Evolutionary conservation across 2,888 invertebrate genomes (phyloP).

Genomic region (Gibbula magus): DNA sequence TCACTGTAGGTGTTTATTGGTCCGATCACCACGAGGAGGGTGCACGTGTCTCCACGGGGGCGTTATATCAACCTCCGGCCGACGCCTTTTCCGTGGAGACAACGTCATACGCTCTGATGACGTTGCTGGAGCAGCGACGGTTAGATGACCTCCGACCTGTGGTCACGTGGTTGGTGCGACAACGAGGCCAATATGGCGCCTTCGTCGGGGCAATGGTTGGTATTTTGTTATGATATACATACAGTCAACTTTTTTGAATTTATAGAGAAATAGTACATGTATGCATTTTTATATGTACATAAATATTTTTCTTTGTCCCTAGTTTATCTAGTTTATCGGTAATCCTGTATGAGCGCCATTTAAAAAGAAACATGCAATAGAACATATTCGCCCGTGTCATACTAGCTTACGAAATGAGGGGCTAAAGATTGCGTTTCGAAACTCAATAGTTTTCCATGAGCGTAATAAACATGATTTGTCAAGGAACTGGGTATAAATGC

Average conservation of each 20-base stretch:
- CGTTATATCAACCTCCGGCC: background rate
- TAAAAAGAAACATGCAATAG: no score
- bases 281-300: background rate
- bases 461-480: no score
- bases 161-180: background rate
- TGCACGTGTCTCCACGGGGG: background rate
- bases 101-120: background rate
- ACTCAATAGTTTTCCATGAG: no score
- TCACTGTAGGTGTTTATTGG: slow-evolving; percentile 6
- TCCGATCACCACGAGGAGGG: background rate
- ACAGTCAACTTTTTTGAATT: no score
- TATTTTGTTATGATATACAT: no score
- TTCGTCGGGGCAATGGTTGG: background rate
- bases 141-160: background rate
- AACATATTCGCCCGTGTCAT: no score
- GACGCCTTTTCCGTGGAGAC: background rate
- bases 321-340: no score
- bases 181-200: background rate
- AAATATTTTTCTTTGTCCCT: background rate
- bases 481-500: no score
- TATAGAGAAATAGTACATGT: background rate
- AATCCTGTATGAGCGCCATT: no score
- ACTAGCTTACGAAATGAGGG: no score
- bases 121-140: background rate
- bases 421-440: no score